A percentile compares a stretch with the other conserved stretches of the same genome.
These are phyloP conservation scores for Microctonus hyperodae DNA, from an alignment of 2,888 invertebrate species.

Conservation along the genomic window DNA sequence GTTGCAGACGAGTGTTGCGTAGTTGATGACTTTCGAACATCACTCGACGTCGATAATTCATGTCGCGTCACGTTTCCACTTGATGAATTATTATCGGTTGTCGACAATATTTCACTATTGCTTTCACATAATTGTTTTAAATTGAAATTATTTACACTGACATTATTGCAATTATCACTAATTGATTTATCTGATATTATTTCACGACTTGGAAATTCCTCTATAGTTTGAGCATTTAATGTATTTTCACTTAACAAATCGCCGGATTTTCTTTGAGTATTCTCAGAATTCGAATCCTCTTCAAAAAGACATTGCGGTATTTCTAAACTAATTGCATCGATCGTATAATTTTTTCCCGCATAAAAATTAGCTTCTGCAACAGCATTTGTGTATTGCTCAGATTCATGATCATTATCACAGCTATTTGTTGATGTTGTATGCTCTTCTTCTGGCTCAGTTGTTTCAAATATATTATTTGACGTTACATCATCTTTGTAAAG, in stretches of 20 bases:
- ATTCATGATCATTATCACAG: slow-evolving; percentile 28
- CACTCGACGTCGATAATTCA: not conserved
- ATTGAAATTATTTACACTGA: not conserved
- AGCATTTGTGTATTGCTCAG: slow-evolving; percentile 29
- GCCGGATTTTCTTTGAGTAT: slow-evolving; percentile 8
- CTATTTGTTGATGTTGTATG: slow-evolving; percentile 7
- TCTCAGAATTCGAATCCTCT: slow-evolving; percentile 38
- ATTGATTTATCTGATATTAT: not conserved
- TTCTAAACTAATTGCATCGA: slow-evolving; percentile 40
- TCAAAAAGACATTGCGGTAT: slow-evolving; percentile 42
- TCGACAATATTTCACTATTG: not conserved
- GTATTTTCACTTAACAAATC: slow-evolving; percentile 3
- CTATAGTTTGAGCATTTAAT: not conserved
- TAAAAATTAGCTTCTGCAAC: slow-evolving; percentile 36
- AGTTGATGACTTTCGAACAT: not conserved
- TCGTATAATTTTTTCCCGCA: slow-evolving; percentile 37
- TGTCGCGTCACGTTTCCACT: not conserved
- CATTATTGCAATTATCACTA: not conserved
- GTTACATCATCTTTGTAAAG: slow-evolving; percentile 16
- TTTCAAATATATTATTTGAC: slow-evolving; percentile 25
- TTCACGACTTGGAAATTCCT: not conserved
- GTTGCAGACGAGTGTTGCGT: not conserved
- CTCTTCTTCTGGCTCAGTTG: slow-evolving; percentile 6
- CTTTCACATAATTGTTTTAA: not conserved
- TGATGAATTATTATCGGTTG: not conserved